Evolutionary conservation across 2,113 vertebrate genomes (phyloP), one percentile per base, ranked within the genome.

Genomic region (Synchiropus splendidus): DNA sequence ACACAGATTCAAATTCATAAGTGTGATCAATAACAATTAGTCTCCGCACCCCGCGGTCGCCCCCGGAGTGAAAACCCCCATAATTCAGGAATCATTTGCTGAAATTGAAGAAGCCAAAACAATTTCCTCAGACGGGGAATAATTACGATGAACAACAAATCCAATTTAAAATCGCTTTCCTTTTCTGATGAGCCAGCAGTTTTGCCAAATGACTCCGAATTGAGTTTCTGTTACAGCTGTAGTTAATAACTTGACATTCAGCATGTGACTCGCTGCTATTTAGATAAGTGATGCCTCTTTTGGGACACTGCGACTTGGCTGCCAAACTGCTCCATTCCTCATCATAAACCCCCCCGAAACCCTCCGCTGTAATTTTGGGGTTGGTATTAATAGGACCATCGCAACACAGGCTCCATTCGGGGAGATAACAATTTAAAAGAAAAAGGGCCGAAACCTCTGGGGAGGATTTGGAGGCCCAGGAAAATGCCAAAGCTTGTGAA

Each of bases 191-290:
- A 69, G 64, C 55, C 39, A 39, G 67, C 64, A 36, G 18, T 64
- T 73, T 43, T 63, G 66, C 66, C 66, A 52, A 67, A 72, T 52
- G 62, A 82, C 75, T 74, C 48, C 66, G 74, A 53, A 67, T 64
- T 58, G 72, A 77, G 78, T 78, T 52, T 72, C 59, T 59, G 71
- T 63, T 67, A 54, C 47, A 56, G 64, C 30, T 45, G 10, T 49
- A 57, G 54, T 75, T 77, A 80, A 79, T 76, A 80, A 78, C 58
- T 70, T 73, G 73, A 75, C 76, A 73, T 78, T 72, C 70, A 54
- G 71, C 27, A 5, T 55, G 35, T 17, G 52, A 60, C 51, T 64
- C 46, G 18, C 45, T 47, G 67, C 71, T 48, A 53, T 69, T 71
- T 58, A 63, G 74, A 80, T 80, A 75, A 82, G 77, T 68, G 74